Evolutionary conservation across 2,797 vertebrate genomes (phyloP), one percentile per base, ranked within the genome.

Genomic region (Botia almorhae): DNA sequence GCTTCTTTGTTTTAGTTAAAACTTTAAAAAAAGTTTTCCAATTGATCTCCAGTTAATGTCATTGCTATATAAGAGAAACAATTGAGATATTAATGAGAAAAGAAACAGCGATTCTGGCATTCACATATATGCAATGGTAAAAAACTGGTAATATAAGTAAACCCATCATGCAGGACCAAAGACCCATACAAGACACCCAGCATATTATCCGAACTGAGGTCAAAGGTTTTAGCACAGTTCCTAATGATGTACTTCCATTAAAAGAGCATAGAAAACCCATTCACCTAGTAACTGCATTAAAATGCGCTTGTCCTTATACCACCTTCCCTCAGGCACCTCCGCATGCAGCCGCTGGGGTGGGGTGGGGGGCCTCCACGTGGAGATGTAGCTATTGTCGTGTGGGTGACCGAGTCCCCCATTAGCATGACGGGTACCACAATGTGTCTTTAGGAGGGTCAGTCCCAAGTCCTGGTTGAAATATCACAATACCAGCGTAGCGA

Each of bases 401-500:
- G 43, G 33, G 36, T 83, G 85, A 84, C 78, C 81, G 92, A 90
- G 91, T 67, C 63, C 74, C 68, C 81, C 83, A 80, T 84, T 81
- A 88, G 87, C 75, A 75, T 87, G 81, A 73, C 71, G 58, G 82
- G 71, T 85, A 82, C 80, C 74, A 85, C 85, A 80, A 78, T 69
- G 21, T 81, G 87, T 85, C 78, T 75, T 91, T 89, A 86, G 65
- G 65, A 85, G 84, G 71, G 75, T 87, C 80, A 87, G 84, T 86
- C 58, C 81, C 53, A 51, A 61, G 79, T 76, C 80, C 78, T 76
- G 64, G 74, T 81, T 82, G 82, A 86, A 82, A 86, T 84, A 86
- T 85, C 85, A 71, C 70, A 67, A 91, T 89, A 85, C 85, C 91
- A 89, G 92, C 83, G 36, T 85, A 82, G 85, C 88, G 74, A 93